Percentiles rank a stretch among this genome's conserved stretches.
phyloP scores from a whole-genome alignment of 2,113 vertebrate species.

The Hippotragus niger region DNA sequence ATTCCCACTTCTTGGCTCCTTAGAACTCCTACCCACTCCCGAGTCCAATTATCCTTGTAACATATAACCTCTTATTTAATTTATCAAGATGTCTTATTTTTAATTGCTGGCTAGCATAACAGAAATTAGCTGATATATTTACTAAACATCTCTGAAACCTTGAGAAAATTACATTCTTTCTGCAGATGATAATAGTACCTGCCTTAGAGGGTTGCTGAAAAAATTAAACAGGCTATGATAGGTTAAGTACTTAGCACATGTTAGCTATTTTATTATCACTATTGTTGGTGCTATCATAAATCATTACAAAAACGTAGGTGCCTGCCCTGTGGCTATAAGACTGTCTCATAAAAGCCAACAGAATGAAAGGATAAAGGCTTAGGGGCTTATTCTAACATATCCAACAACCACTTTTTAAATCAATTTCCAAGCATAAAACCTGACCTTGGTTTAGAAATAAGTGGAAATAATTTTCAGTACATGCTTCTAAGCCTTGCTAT shows the following conservation, averaged over 20 bases:
- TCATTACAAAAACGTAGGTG: background rate
- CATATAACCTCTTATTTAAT: background rate
- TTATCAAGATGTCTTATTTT: background rate
- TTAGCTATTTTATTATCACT: background rate
- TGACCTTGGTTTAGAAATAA: constrained; percentile 31
- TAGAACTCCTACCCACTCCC: background rate
- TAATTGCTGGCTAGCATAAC: background rate
- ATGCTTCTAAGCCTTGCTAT: background rate
- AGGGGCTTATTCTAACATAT: background rate
- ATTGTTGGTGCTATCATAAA: background rate
- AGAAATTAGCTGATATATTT: background rate
- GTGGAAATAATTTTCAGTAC: constrained; percentile 33
- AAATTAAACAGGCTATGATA: background rate
- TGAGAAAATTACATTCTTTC: background rate
- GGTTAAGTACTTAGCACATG: background rate
- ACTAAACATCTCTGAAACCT: background rate
- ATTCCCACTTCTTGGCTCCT: background rate
- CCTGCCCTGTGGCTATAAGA: background rate
- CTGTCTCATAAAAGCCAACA: background rate
- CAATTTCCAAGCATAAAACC: constrained; percentile 40
- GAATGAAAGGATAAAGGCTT: background rate
- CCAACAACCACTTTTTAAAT: constrained; percentile 36
- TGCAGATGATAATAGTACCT: background rate
- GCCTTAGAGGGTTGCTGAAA: background rate
- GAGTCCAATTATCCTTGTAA: background rate